Evolutionary conservation across 2,113 vertebrate genomes (phyloP), one percentile per base, ranked within the genome.

Genomic region (Amblyopsis rosae): DNA sequence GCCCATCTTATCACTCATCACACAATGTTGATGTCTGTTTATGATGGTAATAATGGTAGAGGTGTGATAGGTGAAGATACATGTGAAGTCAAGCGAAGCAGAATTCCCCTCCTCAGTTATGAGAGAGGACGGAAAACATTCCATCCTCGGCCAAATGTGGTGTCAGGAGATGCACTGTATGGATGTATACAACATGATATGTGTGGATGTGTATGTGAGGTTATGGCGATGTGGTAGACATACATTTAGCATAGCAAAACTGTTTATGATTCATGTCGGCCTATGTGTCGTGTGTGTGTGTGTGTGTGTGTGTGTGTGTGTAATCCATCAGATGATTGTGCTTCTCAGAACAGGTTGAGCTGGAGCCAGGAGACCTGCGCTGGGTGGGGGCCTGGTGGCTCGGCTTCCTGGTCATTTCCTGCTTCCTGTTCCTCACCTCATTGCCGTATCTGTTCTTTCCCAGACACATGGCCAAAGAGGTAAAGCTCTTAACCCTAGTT

Each of bases 301-400:
- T 57, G 9, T 11, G 16, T 57, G 55, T n/a, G 16, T 19, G 16
- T 19, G 12, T 32, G 57, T 12, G 9, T 56, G 54, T 56, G 9
- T 54, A 8, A n/a, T 15, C 53, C 53, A n/a, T n/a, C 53, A 15
- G 35, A 41, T 41, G 0, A 41, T 41, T 55, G 3, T 26, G 56
- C 11, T 35, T 85, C 90, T 9, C 87, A 98, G 97, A 81, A 0
- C 53, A 92, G 3, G 88, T 95, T 26, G 6, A 57, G 17, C 63
- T 98, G 59, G 82, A 88, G 0, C 69, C 56, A 0, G 72, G 47
- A 17, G 96, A 99, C 81, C 95, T 95, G 0, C 93, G 96, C 17
- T 99, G 97, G 97, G 94, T 99, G 0, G 97, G 97, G 0, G 97
- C 97, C 72, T 99, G 97, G 97, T 98, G 97, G 97, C 90, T 99